Conservation (phyloP, 1,140 invertebrate genomes). For the Euborellia annulipes region DNA sequence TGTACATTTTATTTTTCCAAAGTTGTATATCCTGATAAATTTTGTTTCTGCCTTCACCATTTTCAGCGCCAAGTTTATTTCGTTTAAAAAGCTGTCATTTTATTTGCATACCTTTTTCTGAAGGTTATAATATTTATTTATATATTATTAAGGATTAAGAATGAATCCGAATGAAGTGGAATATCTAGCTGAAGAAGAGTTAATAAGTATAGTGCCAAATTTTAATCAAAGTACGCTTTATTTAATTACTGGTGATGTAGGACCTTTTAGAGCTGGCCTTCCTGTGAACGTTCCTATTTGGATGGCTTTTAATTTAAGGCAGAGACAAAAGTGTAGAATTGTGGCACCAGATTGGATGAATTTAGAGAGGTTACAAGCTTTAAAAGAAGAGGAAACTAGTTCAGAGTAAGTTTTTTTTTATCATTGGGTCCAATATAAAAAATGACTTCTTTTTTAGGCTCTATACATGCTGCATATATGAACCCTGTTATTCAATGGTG, state of each 20-base stretch:
- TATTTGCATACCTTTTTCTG: no score
- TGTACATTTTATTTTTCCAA: no score
- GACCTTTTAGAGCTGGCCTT: slow-evolving; percentile 71
- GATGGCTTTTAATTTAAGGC: slow-evolving; percentile 82
- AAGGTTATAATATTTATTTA: no score
- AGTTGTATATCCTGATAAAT: no score
- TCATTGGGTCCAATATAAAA: no score
- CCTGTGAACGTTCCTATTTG: slow-evolving; percentile 73
- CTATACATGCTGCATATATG: no score
- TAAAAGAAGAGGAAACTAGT: slow-evolving; percentile 70
- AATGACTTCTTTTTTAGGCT: no score
- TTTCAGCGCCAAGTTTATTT: no score
- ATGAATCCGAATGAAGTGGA: slow-evolving; percentile 82
- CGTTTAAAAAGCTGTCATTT: no score
- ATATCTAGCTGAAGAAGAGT: slow-evolving; percentile 80
- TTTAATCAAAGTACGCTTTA: slow-evolving; percentile 64
- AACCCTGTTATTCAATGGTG: no score
- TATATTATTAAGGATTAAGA: no score
- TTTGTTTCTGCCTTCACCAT: no score
- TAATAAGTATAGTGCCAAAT: slow-evolving; percentile 77
- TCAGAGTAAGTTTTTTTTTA: slow-evolving; percentile 43
- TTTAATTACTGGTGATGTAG: slow-evolving; percentile 57
- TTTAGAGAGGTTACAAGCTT: slow-evolving; percentile 56
- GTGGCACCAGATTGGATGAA: slow-evolving; percentile 90
- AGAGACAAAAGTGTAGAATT: slow-evolving; percentile 84